Base-by-base conservation (phyloP, 2,888 invertebrate genomes). In the Orthosia cruda region DNA sequence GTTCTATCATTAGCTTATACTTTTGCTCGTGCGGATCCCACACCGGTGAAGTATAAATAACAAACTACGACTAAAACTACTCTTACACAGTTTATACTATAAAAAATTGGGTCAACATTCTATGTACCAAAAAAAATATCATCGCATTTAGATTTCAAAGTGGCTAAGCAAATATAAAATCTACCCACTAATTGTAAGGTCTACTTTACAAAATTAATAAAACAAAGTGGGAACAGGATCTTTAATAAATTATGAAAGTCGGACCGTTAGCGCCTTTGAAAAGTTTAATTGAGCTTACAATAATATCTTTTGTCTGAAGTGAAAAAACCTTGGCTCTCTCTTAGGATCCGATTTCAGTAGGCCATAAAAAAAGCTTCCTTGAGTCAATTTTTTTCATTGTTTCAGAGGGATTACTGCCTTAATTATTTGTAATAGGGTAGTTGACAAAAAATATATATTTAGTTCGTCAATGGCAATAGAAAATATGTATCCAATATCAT, bases 231-330 rank as follows among this genome's bases (percentile, higher is more conserved):
- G 58, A 62, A 72, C 80, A 83, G 80, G 73, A 64, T 65, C 62
- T 73, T 81, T 80, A 71, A 81, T 86, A 85, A 82, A 85, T 86
- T 87, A 87, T 84, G 72, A 84, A 86, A 81, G 81, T 83, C 72
- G 71, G 84, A 82, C 79, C 86, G 86, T 91, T 91, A 90, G 90
- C 89, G 88, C 89, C 85, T 89, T 88, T 80, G 86, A 87, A 92
- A 93, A 94, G 92, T 93, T 94, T 91, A 93, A 94, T 92, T 92
- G 92, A 92, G 90, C 91, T 90, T 91, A 92, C 91, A 93, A 93
- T 89, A 92, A 93, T 92, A 92, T 91, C 90, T 92, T 92, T 95
- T 94, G 92, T 94, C 89, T 88, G 86, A 81, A 77, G 83, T 76
- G 74, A 84, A 83, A 83, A 84, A 89, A 86, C 86, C 85, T 89